Base-by-base conservation (phyloP, 1,140 invertebrate genomes). In the Nymphalis io region DNA sequence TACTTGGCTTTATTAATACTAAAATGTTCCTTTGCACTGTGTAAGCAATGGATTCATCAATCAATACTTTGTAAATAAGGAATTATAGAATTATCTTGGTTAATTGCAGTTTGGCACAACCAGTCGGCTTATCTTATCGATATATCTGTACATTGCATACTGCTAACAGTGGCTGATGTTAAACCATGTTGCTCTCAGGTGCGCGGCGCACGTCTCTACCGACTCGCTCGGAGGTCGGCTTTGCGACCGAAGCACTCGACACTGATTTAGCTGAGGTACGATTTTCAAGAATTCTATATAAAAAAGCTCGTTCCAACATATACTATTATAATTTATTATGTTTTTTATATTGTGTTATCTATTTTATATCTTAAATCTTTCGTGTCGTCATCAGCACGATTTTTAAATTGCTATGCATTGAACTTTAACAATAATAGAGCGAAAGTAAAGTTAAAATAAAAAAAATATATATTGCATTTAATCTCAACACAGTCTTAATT, bases 161-260 rank as follows among this genome's bases (percentile, higher is more conserved):
- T 42, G 55, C 61, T 69, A 46, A 40, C 51, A 48, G 27, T 46
- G 40, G 68, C 60, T 79, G 70, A 74, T 70, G 53, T 81, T 73
- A 78, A 70, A 86, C 63, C 69, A 89, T 89, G 87, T 88, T 88
- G 81, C 73, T 87, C 80, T 80, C 87, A 80, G 82, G 81, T 77
- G 74, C 77, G 63, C 76, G 78, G 39, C 84, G 80, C 77, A 83
- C 85, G 84, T 82, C 83, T 58, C 79, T 82, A 18, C 75, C 75
- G 27, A 79, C 62, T 33, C 63, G 63, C 57, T 55, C 74, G 48
- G 76, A 81, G 57, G 60, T 71, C 69, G 53, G 15, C 53, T 70
- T 39, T 55, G 70, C 55, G 23, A 42, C 40, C 57, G 16, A 63
- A 18, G 38, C 53, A 48, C 16, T 12, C 66, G 42, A 66, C 68